phyloP scores from a whole-genome alignment of 2,888 invertebrate species.

The Polyommatus icarus region DNA sequence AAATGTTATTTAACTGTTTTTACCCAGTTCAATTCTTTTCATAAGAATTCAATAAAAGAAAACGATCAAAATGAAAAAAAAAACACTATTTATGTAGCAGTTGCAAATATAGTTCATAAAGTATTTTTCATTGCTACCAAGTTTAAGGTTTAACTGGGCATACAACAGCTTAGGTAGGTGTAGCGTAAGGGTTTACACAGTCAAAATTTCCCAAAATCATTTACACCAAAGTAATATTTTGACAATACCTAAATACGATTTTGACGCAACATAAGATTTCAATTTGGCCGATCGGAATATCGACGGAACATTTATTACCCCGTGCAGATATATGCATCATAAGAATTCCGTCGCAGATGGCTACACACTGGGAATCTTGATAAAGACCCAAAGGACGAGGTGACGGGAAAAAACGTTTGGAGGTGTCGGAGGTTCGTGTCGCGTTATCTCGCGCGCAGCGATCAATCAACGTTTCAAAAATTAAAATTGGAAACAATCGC shows the following conservation, averaged over 20 bases:
- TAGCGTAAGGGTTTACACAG: too few species aligned
- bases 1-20: slow-evolving; percentile 49
- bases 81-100: too few species aligned
- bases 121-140: too few species aligned
- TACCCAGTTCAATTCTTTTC: slow-evolving; percentile 38
- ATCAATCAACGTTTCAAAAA: slow-evolving; percentile 69
- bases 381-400: slow-evolving; percentile 38
- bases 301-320: slow-evolving; percentile 7
- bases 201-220: background rate
- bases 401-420: slow-evolving; percentile 42
- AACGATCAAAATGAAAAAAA: too few species aligned
- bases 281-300: slow-evolving; percentile 3
- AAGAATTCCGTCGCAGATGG: slow-evolving; percentile 36
- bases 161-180: background rate
- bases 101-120: too few species aligned
- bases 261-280: slow-evolving; percentile 9
- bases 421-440: slow-evolving; percentile 66
- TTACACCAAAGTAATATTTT: background rate
- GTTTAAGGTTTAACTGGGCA: background rate
- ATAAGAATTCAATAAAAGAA: slow-evolving; percentile 49
- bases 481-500: slow-evolving; percentile 64
- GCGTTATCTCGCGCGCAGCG: slow-evolving; percentile 63
- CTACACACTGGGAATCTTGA: slow-evolving; percentile 38
- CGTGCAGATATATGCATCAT: slow-evolving; percentile 28
- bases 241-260: background rate